Evolutionary conservation across 2,113 vertebrate genomes (phyloP).

Genomic region (human (Homo sapiens)): DNA sequence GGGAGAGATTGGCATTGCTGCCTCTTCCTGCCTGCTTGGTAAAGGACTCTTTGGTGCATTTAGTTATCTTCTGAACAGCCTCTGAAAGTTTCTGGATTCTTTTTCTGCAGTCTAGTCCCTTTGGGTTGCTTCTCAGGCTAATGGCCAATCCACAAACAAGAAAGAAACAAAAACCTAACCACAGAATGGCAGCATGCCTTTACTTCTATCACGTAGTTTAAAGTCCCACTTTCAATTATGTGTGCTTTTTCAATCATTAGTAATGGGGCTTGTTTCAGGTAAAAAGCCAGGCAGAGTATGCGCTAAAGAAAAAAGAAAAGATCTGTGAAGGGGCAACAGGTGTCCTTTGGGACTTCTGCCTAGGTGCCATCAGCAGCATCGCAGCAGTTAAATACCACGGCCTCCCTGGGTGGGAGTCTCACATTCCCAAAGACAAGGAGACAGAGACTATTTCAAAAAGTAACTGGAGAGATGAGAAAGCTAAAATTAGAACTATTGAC

Average conservation of each 20-base stretch:
- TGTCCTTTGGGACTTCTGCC: neutral
- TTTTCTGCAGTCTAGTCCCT: neutral
- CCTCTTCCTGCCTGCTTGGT: neutral
- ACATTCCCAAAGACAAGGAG: slow-evolving; percentile 34
- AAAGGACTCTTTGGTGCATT: neutral
- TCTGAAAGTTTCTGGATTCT: neutral
- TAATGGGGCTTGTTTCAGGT: neutral
- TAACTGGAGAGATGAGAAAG: slow-evolving; percentile 34
- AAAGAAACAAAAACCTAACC: slow-evolving; percentile 7
- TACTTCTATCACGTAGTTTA: neutral
- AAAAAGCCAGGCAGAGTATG: neutral
- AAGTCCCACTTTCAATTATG: neutral
- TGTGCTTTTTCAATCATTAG: neutral
- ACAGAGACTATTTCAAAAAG: neutral
- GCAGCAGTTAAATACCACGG: neutral
- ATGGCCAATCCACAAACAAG: neutral
- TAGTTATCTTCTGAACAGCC: slow-evolving; percentile 27
- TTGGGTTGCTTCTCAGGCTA: neutral
- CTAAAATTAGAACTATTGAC: slow-evolving; percentile 34
- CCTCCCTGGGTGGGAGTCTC: neutral
- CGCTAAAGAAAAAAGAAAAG: neutral
- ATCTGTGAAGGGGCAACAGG: neutral
- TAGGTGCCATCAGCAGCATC: neutral
- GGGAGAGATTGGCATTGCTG: neutral
- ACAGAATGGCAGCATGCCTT: slow-evolving; percentile 15